A percentile compares a stretch with the other conserved stretches of the same genome.
These are phyloP conservation scores for Mystacides longicornis DNA, from an alignment of 2,888 invertebrate genomes.

Conservation along the genomic window DNA sequence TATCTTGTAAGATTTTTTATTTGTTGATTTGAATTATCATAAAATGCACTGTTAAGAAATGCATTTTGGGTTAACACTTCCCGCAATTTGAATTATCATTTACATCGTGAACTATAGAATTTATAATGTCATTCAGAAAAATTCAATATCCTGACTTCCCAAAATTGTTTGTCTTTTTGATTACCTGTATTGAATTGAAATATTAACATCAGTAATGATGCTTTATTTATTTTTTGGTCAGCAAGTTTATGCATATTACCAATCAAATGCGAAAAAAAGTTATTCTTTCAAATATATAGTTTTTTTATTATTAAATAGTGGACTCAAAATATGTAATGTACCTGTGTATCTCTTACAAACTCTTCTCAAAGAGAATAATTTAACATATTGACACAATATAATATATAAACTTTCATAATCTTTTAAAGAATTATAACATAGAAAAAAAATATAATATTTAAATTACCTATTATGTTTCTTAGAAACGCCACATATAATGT, in stretches of 20 bases:
- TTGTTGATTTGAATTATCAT: background rate
- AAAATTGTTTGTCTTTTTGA: too few relatives aligned
- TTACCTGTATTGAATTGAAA: too few relatives aligned
- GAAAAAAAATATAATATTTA: background rate
- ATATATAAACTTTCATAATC: background rate
- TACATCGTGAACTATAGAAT: too few relatives aligned
- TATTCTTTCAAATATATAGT: too few relatives aligned
- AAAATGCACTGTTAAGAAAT: background rate
- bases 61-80: background rate
- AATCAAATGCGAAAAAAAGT: too few relatives aligned
- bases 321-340: background rate
- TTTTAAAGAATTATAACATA: background rate
- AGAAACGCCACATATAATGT: background rate
- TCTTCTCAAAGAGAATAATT: background rate
- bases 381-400: background rate
- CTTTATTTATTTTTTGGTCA: too few relatives aligned
- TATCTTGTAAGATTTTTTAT: background rate
- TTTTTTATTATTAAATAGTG: too few relatives aligned
- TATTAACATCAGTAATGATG: too few relatives aligned
- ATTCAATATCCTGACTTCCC: too few relatives aligned
- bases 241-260: too few relatives aligned
- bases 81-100: background rate
- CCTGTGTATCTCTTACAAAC: background rate
- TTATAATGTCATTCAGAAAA: too few relatives aligned
- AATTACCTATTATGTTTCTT: background rate